Percentiles rank a stretch among this genome's conserved stretches.
Conservation (phyloP, 2,113 vertebrate genomes). For the Hemichromis elongatus region DNA sequence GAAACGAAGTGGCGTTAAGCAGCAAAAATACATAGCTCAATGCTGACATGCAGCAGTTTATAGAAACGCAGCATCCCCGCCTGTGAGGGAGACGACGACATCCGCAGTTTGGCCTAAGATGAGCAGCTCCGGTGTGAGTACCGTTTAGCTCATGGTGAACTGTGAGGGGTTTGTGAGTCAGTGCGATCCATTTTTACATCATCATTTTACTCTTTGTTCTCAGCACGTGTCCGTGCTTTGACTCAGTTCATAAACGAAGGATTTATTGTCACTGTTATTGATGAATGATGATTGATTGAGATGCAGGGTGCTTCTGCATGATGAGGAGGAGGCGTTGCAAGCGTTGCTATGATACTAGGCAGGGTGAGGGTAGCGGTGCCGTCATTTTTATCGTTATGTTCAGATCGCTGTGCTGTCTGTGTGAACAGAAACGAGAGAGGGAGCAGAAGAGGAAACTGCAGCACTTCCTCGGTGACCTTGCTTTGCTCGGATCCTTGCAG, state of each 20-base stretch:
- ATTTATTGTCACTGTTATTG: background rate
- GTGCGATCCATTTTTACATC: background rate
- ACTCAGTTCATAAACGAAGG: background rate
- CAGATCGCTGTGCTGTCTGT: background rate
- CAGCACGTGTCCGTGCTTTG: background rate
- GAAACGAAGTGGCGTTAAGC: background rate
- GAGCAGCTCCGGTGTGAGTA: conserved; percentile 48
- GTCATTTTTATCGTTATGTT: background rate
- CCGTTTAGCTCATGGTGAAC: background rate
- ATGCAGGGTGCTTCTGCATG: conserved; percentile 1
- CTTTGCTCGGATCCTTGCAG: conserved; percentile 74
- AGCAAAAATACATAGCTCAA: background rate
- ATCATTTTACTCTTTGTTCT: background rate
- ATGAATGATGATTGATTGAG: background rate
- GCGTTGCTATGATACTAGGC: conserved; percentile 60
- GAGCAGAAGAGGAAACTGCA: conserved; percentile 71
- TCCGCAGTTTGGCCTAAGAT: conserved; percentile 24
- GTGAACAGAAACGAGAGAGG: conserved; percentile 56
- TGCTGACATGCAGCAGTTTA: background rate
- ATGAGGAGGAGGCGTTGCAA: conserved; percentile 18
- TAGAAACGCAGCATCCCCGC: background rate
- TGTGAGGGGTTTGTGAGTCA: background rate
- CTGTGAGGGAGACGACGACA: background rate
- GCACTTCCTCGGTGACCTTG: conserved; percentile 70
- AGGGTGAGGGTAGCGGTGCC: background rate